These are phyloP conservation scores for Ancistrus triradiatus DNA, from an alignment of 2,113 vertebrate genomes.

Conservation along the genomic window DNA sequence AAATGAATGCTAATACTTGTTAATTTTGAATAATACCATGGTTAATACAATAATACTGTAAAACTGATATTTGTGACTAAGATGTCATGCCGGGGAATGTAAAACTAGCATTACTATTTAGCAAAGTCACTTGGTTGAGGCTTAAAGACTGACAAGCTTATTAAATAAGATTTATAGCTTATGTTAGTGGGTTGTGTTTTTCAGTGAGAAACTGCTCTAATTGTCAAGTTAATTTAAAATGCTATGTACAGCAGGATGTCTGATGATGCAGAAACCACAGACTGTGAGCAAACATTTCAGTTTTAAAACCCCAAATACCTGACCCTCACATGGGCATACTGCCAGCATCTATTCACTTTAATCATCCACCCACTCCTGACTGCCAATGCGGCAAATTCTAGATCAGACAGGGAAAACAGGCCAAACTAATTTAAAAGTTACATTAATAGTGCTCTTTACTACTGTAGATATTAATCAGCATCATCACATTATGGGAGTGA, in stretches of 20 bases:
- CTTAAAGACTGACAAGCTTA: too few relatives aligned
- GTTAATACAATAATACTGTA: too few relatives aligned
- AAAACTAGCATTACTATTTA: too few relatives aligned
- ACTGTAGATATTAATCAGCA: not conserved
- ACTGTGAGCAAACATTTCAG: not conserved
- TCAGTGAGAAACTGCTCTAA: too few relatives aligned
- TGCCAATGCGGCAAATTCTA: not conserved
- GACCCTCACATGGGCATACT: not conserved
- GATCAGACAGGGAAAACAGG: not conserved
- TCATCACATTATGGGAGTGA: too few relatives aligned
- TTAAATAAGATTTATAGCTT: too few relatives aligned
- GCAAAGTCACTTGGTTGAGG: too few relatives aligned
- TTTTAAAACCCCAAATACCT: not conserved
- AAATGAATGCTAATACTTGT: too few relatives aligned
- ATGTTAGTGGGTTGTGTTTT: too few relatives aligned
- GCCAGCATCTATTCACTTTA: conserved; percentile 2
- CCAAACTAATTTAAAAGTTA: not conserved
- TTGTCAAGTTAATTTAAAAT: not conserved
- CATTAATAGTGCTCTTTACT: not conserved
- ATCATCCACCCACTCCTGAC: not conserved
- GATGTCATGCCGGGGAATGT: too few relatives aligned
- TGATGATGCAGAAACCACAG: not conserved
- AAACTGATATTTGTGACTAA: too few relatives aligned
- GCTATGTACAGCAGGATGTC: not conserved
- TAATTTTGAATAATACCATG: too few relatives aligned